Evolutionary conservation across 2,797 vertebrate genomes (phyloP).

Genomic region (Tenualosa ilisha): DNA sequence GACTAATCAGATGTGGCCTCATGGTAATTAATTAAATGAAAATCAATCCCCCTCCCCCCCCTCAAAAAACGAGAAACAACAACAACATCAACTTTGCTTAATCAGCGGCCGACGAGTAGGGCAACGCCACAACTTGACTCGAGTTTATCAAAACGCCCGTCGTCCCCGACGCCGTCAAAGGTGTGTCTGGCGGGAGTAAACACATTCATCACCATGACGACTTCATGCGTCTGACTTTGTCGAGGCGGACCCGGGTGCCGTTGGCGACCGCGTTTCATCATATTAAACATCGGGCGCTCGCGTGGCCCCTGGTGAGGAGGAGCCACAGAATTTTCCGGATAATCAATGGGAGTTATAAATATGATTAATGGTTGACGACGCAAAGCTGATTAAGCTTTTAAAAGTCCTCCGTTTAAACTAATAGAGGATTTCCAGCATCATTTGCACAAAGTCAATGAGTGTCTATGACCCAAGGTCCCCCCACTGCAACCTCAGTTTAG

Average conservation of each 20-base stretch:
- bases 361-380: slow-evolving; percentile 75
- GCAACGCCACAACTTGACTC: slow-evolving; percentile 45
- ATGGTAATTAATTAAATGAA: slow-evolving; percentile 17
- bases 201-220: slow-evolving; percentile 71
- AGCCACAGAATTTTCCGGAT: slow-evolving; percentile 65
- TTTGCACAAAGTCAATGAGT: slow-evolving; percentile 54
- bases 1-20: slow-evolving; percentile 66
- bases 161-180: slow-evolving; percentile 60
- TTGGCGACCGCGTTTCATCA: slow-evolving; percentile 62
- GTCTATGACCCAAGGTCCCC: not conserved
- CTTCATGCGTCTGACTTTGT: slow-evolving; percentile 52
- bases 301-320: slow-evolving; percentile 60
- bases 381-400: slow-evolving; percentile 67
- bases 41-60: not conserved
- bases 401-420: slow-evolving; percentile 70
- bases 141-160: slow-evolving; percentile 71
- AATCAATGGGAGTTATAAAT: slow-evolving; percentile 83
- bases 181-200: slow-evolving; percentile 68
- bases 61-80: not conserved
- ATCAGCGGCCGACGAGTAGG: slow-evolving; percentile 56
- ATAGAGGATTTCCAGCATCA: slow-evolving; percentile 57
- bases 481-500: not conserved
- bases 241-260: slow-evolving; percentile 24
- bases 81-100: slow-evolving; percentile 48
- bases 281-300: slow-evolving; percentile 64